phyloP scores from a whole-genome alignment of 1,140 invertebrate genomes.

The Prorops nasuta region DNA sequence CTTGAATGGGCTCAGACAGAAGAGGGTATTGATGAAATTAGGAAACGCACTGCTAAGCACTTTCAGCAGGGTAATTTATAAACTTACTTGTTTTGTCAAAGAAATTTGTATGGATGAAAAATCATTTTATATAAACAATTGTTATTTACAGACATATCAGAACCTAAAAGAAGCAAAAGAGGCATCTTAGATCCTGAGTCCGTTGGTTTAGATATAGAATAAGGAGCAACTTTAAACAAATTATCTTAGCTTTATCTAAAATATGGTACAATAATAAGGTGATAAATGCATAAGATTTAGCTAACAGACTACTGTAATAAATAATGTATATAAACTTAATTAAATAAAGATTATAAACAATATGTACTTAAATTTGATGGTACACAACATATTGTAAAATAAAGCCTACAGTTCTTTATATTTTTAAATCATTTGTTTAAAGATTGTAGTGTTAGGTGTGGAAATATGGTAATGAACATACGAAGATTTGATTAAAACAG shows the following conservation, averaged over 20 bases:
- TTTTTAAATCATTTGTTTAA: too few species aligned
- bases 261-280: too few species aligned
- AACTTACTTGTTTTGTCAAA: not conserved
- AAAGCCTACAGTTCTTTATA: too few species aligned
- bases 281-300: too few species aligned
- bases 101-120: slow-evolving; percentile 1
- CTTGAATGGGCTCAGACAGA: slow-evolving; percentile 94
- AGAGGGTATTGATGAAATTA: slow-evolving; percentile 75
- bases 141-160: slow-evolving; percentile 26
- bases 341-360: too few species aligned
- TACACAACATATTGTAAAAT: too few species aligned
- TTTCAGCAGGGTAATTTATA: slow-evolving; percentile 56
- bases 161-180: slow-evolving; percentile 34
- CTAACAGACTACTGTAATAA: too few species aligned
- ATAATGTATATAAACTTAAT: too few species aligned
- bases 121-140: not conserved
- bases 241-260: too few species aligned
- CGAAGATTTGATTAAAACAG: slow-evolving; percentile 17
- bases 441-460: too few species aligned
- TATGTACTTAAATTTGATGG: too few species aligned
- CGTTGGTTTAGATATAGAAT: slow-evolving; percentile 23
- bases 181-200: slow-evolving; percentile 28
- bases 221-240: not conserved
- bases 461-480: too few species aligned
- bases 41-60: slow-evolving; percentile 80